Percentiles rank a stretch among this genome's conserved stretches.
These are phyloP conservation scores for Todiramphus chloris DNA, from an alignment of 2,113 vertebrate species.

Conservation along the genomic window DNA sequence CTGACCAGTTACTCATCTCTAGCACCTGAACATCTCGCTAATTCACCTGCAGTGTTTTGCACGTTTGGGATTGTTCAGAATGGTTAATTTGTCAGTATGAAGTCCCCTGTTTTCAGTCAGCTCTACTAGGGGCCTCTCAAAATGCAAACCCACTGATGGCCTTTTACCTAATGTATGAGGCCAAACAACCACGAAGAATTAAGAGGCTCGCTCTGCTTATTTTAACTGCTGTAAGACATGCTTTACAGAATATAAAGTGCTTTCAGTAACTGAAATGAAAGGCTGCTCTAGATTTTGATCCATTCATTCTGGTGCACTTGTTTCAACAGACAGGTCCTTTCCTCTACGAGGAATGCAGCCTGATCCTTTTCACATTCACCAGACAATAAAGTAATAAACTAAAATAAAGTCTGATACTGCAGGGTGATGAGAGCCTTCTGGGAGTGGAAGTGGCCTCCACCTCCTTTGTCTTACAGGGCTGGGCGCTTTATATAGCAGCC, in stretches of 20 bases:
- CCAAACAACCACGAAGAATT: neutral
- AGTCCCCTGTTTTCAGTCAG: neutral
- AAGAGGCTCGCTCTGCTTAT: conserved; percentile 6
- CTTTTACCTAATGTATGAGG: neutral
- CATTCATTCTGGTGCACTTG: conserved; percentile 6
- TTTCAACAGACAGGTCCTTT: neutral
- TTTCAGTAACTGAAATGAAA: neutral
- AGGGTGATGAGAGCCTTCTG: neutral
- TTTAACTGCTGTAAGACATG: conserved; percentile 3
- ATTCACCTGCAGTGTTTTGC: neutral
- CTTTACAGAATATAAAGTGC: neutral
- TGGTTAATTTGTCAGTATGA: neutral
- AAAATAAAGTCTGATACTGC: conserved; percentile 14
- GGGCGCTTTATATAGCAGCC: neutral
- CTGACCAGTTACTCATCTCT: neutral
- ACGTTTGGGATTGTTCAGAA: neutral
- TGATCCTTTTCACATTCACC: neutral
- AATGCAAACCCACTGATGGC: neutral
- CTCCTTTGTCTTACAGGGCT: conserved; percentile 4
- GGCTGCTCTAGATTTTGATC: neutral
- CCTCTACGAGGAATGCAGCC: neutral
- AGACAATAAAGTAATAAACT: conserved; percentile 33
- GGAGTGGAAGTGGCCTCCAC: neutral
- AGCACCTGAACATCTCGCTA: neutral
- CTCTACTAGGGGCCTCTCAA: neutral